Percentiles rank a stretch among this genome's conserved stretches.
phyloP scores from a whole-genome alignment of 2,113 vertebrate genomes.

The Manacus vitellinus region DNA sequence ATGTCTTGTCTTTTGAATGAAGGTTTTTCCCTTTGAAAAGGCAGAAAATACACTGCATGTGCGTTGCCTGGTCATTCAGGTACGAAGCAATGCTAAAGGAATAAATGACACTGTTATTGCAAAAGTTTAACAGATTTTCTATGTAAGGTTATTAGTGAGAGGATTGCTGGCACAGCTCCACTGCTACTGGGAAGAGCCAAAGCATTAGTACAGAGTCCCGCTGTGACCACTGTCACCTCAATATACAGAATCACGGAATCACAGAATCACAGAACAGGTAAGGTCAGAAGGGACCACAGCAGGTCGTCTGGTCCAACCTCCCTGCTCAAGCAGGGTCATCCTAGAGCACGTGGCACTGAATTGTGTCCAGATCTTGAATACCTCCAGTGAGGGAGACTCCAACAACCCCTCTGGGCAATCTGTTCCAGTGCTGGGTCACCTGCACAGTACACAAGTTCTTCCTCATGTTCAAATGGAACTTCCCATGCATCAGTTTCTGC shows the following conservation, averaged over 20 bases:
- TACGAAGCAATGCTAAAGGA: not conserved
- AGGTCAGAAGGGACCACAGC: not conserved
- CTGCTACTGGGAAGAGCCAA: not conserved
- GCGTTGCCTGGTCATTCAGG: not conserved
- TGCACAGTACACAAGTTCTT: not conserved
- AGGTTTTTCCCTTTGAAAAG: not conserved
- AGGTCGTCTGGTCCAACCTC: not conserved
- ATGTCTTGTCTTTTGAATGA: not conserved
- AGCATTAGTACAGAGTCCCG: not conserved
- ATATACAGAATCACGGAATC: not conserved
- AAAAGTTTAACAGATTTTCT: not conserved
- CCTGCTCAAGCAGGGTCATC: not conserved
- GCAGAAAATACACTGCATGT: not conserved
- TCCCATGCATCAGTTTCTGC: not conserved
- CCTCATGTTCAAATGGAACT: not conserved
- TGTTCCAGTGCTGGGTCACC: not conserved
- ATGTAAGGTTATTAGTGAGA: not conserved
- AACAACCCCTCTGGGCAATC: not conserved
- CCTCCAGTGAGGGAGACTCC: not conserved
- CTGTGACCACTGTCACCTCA: not conserved
- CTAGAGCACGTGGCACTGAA: not conserved
- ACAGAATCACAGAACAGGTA: not conserved
- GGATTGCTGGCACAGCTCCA: not conserved
- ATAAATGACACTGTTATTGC: not conserved
- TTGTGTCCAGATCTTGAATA: not conserved